A percentile compares a stretch with the other conserved stretches of the same genome.
phyloP scores from a whole-genome alignment of 2,797 vertebrate genomes.

The Choloepus didactylus region DNA sequence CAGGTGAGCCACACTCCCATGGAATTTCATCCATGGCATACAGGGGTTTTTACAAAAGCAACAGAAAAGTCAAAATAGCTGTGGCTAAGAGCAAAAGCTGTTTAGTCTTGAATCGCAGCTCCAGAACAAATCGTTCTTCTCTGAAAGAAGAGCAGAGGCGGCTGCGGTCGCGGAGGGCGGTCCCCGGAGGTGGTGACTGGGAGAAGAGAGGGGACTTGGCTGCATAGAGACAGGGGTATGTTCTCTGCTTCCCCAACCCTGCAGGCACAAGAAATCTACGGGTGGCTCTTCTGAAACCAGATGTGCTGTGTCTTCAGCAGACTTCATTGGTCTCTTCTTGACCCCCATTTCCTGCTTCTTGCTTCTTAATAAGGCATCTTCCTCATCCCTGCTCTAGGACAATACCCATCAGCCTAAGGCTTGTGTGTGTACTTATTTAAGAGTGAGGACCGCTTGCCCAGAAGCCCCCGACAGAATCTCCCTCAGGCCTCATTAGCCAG shows the following conservation, averaged over 20 bases:
- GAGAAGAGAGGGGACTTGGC: neutral
- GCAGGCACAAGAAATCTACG: neutral
- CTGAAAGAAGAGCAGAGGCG: neutral
- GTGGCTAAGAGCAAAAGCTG: rapidly evolving
- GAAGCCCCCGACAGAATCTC: neutral
- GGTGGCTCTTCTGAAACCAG: neutral
- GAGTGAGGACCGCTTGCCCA: neutral
- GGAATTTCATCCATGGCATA: neutral
- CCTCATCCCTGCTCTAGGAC: neutral
- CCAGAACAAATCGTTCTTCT: neutral
- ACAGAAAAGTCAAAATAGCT: neutral
- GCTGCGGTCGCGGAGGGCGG: neutral
- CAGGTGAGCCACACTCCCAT: too few relatives aligned
- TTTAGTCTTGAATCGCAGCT: neutral
- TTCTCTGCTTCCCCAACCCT: neutral
- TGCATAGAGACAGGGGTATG: neutral
- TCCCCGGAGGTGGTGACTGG: neutral
- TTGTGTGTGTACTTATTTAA: neutral
- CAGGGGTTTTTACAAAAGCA: neutral
- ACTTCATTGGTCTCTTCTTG: neutral
- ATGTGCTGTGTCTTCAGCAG: neutral
- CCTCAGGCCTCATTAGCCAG: neutral
- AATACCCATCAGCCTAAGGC: neutral
- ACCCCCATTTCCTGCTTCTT: neutral
- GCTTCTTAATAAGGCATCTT: neutral